Base-by-base conservation (phyloP, 2,113 vertebrate genomes). In the Leiothrix lutea region DNA sequence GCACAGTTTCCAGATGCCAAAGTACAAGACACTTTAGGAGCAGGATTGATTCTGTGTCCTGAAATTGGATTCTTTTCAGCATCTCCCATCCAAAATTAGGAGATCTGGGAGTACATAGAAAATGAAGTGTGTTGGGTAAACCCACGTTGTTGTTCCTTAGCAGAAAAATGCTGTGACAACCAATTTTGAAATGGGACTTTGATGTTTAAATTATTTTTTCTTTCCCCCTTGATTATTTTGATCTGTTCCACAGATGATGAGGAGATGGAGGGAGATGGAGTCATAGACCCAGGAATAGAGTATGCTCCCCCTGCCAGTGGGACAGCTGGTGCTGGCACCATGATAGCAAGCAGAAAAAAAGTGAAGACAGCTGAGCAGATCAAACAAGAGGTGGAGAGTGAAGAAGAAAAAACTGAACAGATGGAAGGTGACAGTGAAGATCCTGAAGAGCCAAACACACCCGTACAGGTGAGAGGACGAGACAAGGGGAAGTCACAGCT, bases 221-320 rank as follows among this genome's bases (percentile, higher is more conserved):
- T 50, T 42, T 51, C 13, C 17, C 29, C 36, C 33, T 87, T 58
- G 21, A 36, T 74, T 71, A 31, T 94, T 96, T 89, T 94, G 70
- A 29, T 97, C 13, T 86, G 44, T 79, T 65, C 33, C 86, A 40
- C 97, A 99, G 99, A 99, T 81, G 99, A 99, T 28, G 99, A 99
- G 58, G 99, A 99, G 96, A 95, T 99, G 96, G 99, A 99, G 81
- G 97, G 98, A 2, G 99, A 99, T 33, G 98, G 99, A 7, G 98
- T 99, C 94, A 99, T 99, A 58, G 99, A 99, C 94, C 99, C 99
- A 0, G 99, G 99, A 61, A 99, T 99, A 92, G 99, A 99, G 97
- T 99, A 99, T 2, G 22, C 98, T 4, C 99, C 99, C 1, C 98
- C 99, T 25, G 96, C 98, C n/a, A 96, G 96, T 51, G 92, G 98